Evolutionary conservation across 2,113 vertebrate genomes (phyloP).

Genomic region (Anhinga rufa): DNA sequence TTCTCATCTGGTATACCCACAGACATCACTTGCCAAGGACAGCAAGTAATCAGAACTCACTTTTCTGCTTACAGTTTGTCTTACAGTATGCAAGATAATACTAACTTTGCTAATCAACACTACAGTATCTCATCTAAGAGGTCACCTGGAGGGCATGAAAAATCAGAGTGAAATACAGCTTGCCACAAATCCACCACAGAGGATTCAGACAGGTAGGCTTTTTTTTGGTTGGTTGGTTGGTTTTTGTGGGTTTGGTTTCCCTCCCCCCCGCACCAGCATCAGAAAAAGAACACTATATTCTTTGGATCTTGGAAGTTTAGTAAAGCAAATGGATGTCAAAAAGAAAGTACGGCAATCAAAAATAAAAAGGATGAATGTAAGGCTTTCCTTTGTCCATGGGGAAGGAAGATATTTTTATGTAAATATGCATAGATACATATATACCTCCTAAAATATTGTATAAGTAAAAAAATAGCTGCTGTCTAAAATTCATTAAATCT

Average conservation of each 20-base stretch:
- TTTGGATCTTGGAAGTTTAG: not conserved
- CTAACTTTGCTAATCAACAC: not conserved
- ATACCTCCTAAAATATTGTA: not conserved
- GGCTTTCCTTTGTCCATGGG: not conserved
- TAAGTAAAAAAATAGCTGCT: not conserved
- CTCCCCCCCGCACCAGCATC: too few species aligned
- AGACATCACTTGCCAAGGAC: not conserved
- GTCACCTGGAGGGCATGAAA: not conserved
- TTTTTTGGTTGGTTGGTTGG: too few species aligned
- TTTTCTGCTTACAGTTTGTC: not conserved
- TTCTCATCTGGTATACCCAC: not conserved
- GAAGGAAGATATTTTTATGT: not conserved
- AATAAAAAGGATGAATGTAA: not conserved
- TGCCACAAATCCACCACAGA: not conserved
- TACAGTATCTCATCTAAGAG: not conserved
- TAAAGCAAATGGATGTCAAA: not conserved
- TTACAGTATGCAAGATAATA: not conserved
- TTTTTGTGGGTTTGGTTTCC: too few species aligned
- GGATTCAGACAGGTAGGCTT: not conserved
- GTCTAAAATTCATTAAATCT: not conserved
- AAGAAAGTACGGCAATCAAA: conserved; percentile 24
- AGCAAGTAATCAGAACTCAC: not conserved
- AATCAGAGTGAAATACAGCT: not conserved
- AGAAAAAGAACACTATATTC: not conserved
- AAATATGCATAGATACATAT: not conserved